Evolutionary conservation across 1,140 invertebrate genomes (phyloP), one percentile per base, ranked within the genome.

Genomic region (Drosophila watanabei): DNA sequence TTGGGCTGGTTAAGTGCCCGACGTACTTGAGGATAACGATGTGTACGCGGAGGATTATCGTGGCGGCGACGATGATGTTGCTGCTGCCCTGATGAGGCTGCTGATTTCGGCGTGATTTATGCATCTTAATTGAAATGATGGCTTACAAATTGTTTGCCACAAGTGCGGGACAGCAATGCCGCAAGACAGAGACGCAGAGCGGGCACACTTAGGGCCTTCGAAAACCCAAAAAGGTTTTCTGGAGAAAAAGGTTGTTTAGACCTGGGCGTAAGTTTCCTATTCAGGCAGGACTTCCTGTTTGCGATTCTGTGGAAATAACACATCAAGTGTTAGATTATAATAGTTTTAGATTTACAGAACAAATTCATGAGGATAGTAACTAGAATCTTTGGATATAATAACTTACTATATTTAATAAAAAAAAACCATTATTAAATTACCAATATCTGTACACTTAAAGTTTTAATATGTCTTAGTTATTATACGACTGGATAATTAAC

Each of bases 101-200:
- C 79, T 89, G 85, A 90, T 89, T 89, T 91, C 52, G 66, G 52
- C 68, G 76, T 90, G 86, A 90, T 90, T 90, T 90, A 90, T 90
- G 86, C 82, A 78, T 86, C 87, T 90, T 90, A 91, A 90, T 90
- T 90, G 87, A 90, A 90, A 91, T 91, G 86, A 90, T 82, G 86
- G 79, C 79, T 90, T 75, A 90, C 86, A 90, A 90, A 90, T 90
- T 91, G 86, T 90, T 80, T 75, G 78, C 65, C 66, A 71, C 85
- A 82, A 86, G 68, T 79, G 68, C 41, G 30, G 39, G 68, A 45
- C 16, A 43, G n/a, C 9, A 13, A 33, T 9, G 32, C 2, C 11
- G 5, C 13, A 13, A 5, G 20, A 49, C 45, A 49, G 39, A 48
- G 20, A 33, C 2, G 54, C 24, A 46, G 18, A 57, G 32, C 52